Percentiles rank a stretch among this genome's conserved stretches.
Conservation (phyloP, 2,797 vertebrate species). For the Coregonus ussuriensis region DNA sequence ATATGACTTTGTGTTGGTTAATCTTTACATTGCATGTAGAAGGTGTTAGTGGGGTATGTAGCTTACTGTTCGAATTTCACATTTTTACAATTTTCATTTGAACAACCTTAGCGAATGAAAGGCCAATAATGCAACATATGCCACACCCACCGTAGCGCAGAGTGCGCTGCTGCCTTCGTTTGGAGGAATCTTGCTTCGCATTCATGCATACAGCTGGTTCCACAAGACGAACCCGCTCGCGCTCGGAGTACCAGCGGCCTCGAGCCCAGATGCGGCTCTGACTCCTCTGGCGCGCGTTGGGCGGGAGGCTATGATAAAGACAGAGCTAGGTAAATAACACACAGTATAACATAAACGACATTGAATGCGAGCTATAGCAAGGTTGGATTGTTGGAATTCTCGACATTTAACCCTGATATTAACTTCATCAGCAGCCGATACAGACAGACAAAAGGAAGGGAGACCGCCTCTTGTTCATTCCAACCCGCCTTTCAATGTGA, state of each 20-base stretch:
- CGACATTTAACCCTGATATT: not conserved
- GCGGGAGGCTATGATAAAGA: not conserved
- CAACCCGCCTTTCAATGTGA: not conserved
- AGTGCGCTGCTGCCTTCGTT: too few species aligned
- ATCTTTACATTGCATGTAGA: too few species aligned
- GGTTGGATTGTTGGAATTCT: not conserved
- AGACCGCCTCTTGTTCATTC: not conserved
- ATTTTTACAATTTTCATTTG: not conserved
- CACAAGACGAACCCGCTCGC: too few species aligned
- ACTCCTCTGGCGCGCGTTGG: too few species aligned
- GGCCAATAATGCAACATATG: not conserved
- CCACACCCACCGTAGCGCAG: slow-evolving; percentile 1
- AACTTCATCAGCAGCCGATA: not conserved
- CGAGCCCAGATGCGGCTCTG: not conserved
- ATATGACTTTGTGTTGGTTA: too few species aligned
- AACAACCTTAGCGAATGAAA: not conserved
- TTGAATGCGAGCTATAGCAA: not conserved
- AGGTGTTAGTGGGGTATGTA: too few species aligned
- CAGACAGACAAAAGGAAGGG: not conserved
- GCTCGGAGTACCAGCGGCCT: not conserved
- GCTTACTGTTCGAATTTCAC: too few species aligned
- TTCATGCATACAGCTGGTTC: too few species aligned
- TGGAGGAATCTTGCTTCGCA: not conserved
- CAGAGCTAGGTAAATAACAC: not conserved
- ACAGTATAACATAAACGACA: not conserved